Evolutionary conservation across 92 coral and sea anemone species (phyloP).

Genomic region (Nematostella vectensis): DNA sequence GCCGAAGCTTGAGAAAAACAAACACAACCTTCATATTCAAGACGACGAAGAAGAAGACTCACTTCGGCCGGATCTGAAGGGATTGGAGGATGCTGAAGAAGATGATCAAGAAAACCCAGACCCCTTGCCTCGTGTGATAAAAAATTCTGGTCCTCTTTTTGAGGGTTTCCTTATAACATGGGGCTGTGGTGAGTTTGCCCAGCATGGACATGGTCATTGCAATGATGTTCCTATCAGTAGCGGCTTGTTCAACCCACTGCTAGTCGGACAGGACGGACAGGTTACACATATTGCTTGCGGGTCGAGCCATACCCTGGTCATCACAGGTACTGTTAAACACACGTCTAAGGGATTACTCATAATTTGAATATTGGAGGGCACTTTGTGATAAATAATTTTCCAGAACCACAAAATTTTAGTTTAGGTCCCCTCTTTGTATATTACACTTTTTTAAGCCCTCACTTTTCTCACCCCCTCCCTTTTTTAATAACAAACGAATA

Average conservation of each 20-base stretch:
- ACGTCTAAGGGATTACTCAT: background rate
- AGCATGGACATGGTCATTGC: constrained; percentile 85
- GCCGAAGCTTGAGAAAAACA: no score
- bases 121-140: background rate
- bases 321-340: constrained; percentile 75
- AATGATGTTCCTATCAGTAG: constrained; percentile 37
- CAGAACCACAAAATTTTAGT: background rate
- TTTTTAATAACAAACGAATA: no score
- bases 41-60: background rate
- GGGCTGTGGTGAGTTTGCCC: constrained; percentile 99
- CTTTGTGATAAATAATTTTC: background rate
- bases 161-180: constrained; percentile 73
- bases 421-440: no score
- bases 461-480: no score
- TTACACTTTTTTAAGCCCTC: no score
- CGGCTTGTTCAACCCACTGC: constrained; percentile 46
- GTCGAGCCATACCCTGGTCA: constrained; percentile 80
- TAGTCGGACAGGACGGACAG: constrained; percentile 57
- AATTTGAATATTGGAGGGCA: constrained; percentile 4
- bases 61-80: background rate
- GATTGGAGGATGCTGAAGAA: background rate
- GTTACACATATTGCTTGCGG: constrained; percentile 71
- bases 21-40: no score
- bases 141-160: background rate
- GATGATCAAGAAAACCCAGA: background rate